Conservation (phyloP, 2,888 invertebrate genomes). For the Malthinus flaveolus region DNA sequence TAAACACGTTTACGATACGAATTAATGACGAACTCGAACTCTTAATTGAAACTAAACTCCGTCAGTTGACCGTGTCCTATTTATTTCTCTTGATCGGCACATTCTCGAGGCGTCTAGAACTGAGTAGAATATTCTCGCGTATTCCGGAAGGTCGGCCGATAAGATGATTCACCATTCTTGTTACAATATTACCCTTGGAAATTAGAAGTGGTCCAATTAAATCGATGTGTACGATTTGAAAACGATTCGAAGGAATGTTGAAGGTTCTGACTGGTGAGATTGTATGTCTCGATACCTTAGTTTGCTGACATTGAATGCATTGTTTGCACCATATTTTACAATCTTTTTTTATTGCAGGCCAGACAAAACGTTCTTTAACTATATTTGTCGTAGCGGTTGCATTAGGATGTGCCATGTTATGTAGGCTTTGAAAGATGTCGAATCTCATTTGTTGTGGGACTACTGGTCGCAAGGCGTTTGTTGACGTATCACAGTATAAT, state of each 20-base stretch:
- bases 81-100: too few relatives aligned
- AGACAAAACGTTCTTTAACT: neutral
- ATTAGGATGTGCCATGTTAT: neutral
- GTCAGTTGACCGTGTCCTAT: too few relatives aligned
- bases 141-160: too few relatives aligned
- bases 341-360: neutral
- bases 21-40: too few relatives aligned
- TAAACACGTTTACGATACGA: too few relatives aligned
- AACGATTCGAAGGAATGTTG: neutral
- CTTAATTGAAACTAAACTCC: too few relatives aligned
- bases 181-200: too few relatives aligned
- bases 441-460: neutral
- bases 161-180: too few relatives aligned
- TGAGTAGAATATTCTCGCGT: too few relatives aligned
- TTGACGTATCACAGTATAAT: neutral
- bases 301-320: neutral
- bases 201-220: too few relatives aligned
- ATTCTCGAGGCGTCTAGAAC: too few relatives aligned
- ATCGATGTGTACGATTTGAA: neutral
- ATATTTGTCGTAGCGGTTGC: neutral
- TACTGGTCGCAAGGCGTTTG: neutral
- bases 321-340: neutral
- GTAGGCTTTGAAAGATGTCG: neutral
- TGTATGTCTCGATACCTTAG: neutral
- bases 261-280: neutral